Evolutionary conservation across 2,797 vertebrate genomes (phyloP), one percentile per base, ranked within the genome.

Genomic region (Cynodonichthys magdalenae): DNA sequence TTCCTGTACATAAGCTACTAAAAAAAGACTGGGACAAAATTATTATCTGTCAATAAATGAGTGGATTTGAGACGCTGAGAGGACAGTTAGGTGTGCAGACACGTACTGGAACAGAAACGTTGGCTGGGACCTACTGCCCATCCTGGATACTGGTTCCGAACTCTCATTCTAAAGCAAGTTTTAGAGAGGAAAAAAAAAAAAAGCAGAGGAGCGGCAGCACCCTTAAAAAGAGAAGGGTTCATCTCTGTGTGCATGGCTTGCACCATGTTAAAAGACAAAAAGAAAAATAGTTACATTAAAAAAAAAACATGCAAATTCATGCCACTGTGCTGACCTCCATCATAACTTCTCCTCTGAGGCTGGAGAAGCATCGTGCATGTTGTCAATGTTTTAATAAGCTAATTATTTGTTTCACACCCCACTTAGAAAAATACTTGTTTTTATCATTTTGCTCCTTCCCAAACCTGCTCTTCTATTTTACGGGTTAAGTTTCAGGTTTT

Each of bases 341-440:
- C 53, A 29, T 61, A 50, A 75, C 66, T 54, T 69, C 75, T 68
- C 67, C 75, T 62, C 68, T 24, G 73, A 81, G 66, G 81, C 78
- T 79, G 80, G 75, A 79, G 73, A 86, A 80, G 79, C 85, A 82
- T 87, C 41, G 82, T 93, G 93, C 93, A 94, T 94, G 93, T 91
- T 63, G 81, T 89, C 86, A 80, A 69, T 87, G 87, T 88, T 90
- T 90, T 86, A 86, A 91, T 89, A 93, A 93, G 90, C 85, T 91
- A 89, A 75, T 86, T 86, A 85, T 87, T 86, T 91, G 49, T 63
- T 69, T 71, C 74, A 81, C 70, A 69, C 70, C 80, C 77, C 75
- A 58, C 71, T 71, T 65, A 46, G 46, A 64, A 66, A 83, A 63
- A 42, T 42, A 63, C 51, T 75, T 78, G 61, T 15, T 75, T 87